Evolutionary conservation across 30 jellyfish, hydroid and myxozoan species (phyloP).

Genomic region (Morbakka virulenta): DNA sequence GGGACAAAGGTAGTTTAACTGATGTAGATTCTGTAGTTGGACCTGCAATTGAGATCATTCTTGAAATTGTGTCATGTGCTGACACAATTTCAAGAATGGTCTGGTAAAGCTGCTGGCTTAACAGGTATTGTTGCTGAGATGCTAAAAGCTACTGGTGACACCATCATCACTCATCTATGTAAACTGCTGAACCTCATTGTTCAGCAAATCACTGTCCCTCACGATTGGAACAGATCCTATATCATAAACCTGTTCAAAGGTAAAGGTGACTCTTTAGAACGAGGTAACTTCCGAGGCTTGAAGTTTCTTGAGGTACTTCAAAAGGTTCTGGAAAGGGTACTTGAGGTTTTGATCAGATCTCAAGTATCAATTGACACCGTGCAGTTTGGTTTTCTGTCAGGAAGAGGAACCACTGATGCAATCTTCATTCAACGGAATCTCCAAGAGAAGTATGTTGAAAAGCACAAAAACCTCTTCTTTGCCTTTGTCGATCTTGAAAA

Average conservation of each 20-base stretch:
- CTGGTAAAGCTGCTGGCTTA: not conserved
- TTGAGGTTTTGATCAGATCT: not conserved
- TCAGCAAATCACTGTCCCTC: not conserved
- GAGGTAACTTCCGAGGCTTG: slow-evolving; percentile 1
- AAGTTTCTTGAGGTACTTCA: not conserved
- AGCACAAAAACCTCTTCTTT: slow-evolving; percentile 8
- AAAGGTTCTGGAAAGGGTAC: not conserved
- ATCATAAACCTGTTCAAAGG: not conserved
- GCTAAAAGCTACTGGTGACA: slow-evolving; percentile 2
- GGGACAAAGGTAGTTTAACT: no score
- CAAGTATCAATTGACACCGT: not conserved
- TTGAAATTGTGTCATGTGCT: no score
- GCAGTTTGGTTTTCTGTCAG: slow-evolving; percentile 17
- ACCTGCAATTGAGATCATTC: no score
- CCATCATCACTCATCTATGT: not conserved
- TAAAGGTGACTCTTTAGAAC: not conserved
- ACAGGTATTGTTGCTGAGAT: slow-evolving; percentile 3
- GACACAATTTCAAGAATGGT: no score
- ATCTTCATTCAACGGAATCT: slow-evolving; percentile 13
- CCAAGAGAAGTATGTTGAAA: not conserved
- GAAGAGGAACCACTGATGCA: slow-evolving; percentile 15
- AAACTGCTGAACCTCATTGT: slow-evolving; percentile 1
- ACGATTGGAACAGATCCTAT: not conserved
- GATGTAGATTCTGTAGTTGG: no score
- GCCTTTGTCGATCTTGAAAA: slow-evolving; percentile 16